These are phyloP conservation scores for Phaenicophaeus curvirostris DNA, from an alignment of 2,797 vertebrate species.

Conservation along the genomic window DNA sequence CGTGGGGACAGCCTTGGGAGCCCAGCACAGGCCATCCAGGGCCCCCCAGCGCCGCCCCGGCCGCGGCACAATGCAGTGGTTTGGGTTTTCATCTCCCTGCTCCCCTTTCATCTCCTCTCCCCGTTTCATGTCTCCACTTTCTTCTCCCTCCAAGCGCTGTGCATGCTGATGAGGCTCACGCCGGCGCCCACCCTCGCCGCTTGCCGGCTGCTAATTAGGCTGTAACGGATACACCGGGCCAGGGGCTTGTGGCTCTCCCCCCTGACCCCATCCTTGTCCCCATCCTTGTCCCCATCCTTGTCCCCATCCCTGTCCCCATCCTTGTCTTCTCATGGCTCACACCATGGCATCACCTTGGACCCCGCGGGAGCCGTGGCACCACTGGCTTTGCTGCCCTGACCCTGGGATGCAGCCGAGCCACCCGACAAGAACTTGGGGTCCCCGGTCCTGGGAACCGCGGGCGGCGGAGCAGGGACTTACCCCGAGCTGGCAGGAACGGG, in stretches of 20 bases:
- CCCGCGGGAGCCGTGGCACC: accelerated
- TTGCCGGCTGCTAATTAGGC: slow-evolving; percentile 28
- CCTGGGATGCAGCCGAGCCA: accelerated
- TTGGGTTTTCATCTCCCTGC: slow-evolving; percentile 34
- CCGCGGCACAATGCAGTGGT: neutral
- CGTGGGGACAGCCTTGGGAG: accelerated
- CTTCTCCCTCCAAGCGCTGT: slow-evolving; percentile 57
- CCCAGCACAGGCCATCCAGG: accelerated
- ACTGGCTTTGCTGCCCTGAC: accelerated
- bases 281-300: neutral
- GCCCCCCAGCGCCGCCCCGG: accelerated
- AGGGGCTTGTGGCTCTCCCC: neutral
- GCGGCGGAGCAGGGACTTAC: neutral
- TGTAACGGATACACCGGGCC: neutral
- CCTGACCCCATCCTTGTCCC: neutral
- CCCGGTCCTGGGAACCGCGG: neutral
- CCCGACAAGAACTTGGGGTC: neutral
- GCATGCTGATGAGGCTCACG: slow-evolving; percentile 55
- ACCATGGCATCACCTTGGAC: accelerated
- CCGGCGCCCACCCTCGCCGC: slow-evolving; percentile 12
- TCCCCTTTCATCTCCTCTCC: slow-evolving; percentile 61
- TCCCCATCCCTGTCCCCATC: no score
- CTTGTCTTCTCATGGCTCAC: accelerated
- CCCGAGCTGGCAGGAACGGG: neutral
- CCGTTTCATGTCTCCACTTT: slow-evolving; percentile 63